Base-by-base conservation (phyloP, 1,140 invertebrate genomes). In the Drepana arcuata region DNA sequence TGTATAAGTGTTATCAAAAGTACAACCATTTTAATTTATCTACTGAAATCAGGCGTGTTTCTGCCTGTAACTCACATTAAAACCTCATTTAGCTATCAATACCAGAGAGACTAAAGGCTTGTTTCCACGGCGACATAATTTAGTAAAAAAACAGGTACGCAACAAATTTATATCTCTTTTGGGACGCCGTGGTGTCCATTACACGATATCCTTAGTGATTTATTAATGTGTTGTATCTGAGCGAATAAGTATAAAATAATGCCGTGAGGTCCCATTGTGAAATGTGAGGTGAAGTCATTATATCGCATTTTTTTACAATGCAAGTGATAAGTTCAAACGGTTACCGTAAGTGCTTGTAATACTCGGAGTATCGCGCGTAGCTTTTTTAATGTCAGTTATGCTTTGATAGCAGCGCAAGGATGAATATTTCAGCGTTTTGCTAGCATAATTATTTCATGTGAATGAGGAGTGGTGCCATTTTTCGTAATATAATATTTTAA, bases 121-220 rank as follows among this genome's bases (percentile, higher is more conserved):
- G 44, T 47, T 39, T 38, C 46, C 38, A 39, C 47, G 49, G 51
- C 52, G 46, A 60, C 6, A 62, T 59, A 55, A 62, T 66, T 59
- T 56, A 64, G 47, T 71, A 62, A 67, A 62, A 71, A 59, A 26
- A 52, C 48, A n/a, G n/a, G 38, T 55, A 60, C 53, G 56, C 56
- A 67, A 60, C 49, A 39, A 62, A 71, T 71, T 71, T 71, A 65
- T 67, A 59, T 44, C 47, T 61, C 64, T 50, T 53, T 40, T 15
- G 58, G 67, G 58, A 65, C 50, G 30, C 34, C 42, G 45, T 32
- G 57, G 60, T 63, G 60, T 64, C 54, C 52, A 59, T 62, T 64
- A 64, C 60, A 56, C 46, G 62, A 60, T 69, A 64, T 66, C 57
- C 65, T 60, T 16, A 36, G 58, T 70, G 62, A 70, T 70, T 70